Evolutionary conservation across 2,113 vertebrate species (phyloP), one percentile per base, ranked within the genome.

Genomic region (Lampris megalopsis): DNA sequence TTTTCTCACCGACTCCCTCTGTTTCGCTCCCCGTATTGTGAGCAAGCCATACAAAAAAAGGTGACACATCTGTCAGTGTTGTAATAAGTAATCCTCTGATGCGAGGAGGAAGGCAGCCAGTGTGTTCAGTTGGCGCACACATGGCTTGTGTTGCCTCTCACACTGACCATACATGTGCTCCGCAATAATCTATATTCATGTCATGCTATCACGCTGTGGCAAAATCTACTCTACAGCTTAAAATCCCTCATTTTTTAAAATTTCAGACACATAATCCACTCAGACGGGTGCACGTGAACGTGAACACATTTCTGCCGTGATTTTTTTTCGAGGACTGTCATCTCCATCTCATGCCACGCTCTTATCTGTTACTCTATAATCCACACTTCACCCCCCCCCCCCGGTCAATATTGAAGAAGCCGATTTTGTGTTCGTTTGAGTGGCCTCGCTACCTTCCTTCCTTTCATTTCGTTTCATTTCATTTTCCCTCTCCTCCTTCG

Each of bases 21-120:
- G 24, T 37, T n/a, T n/a, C 50, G 3, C 50, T n/a, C 50, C 8
- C 50, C 50, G 3, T 53, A 4, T 53, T 10, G 2, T 36, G 48
- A 54, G 60, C 1, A 6, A 61, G 52, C 66, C 35, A 45, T 38
- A 68, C 7, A 1, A 77, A 24, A 24, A 24, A 72, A 76, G 56
- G 70, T 57, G 68, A 73, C 71, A 67, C 84, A 79, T 85, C 70
- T 84, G 69, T 83, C 68, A 36, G 63, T 75, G 79, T 61, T 71
- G 70, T 78, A 78, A 62, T n/a, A 67, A 76, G 77, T 87, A 82
- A 89, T 91, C 82, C 84, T 77, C 71, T 79, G 77, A 66, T 52
- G 63, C 60, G 9, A 80, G 57, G 73, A 63, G 73, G 57, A 56
- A 84, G 57, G 70, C 48, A 42, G 75, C 67, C 62, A 58, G 3